Evolutionary conservation across 2,888 invertebrate species (phyloP).

Genomic region (Tipula confusa): DNA sequence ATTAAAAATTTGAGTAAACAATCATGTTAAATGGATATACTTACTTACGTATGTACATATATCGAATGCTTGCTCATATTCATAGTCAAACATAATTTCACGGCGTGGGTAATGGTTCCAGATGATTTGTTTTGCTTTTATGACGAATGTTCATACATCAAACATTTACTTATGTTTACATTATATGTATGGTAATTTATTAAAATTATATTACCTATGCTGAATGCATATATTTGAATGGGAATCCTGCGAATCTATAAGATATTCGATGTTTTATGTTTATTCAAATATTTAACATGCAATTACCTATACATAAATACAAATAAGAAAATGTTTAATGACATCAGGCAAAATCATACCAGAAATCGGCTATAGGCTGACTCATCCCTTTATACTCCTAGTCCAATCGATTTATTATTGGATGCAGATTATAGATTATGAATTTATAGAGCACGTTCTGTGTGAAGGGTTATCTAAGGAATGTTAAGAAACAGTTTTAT

Average conservation of each 20-base stretch:
- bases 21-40: background rate
- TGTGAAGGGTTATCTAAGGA: too few species aligned
- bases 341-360: too few species aligned
- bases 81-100: too few species aligned
- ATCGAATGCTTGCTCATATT: too few species aligned
- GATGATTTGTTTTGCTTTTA: background rate
- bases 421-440: too few species aligned
- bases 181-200: background rate
- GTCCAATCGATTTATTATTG: too few species aligned
- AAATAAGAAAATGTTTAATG: background rate
- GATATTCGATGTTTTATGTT: background rate
- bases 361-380: too few species aligned
- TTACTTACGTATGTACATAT: background rate
- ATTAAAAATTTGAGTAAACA: background rate
- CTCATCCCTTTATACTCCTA: too few species aligned
- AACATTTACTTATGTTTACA: background rate
- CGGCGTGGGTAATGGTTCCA: background rate
- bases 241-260: background rate
- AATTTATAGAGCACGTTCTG: too few species aligned
- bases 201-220: background rate
- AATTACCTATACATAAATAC: background rate
- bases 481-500: too few species aligned
- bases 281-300: background rate
- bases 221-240: background rate
- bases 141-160: background rate